Percentiles rank a stretch among this genome's conserved stretches.
These are phyloP conservation scores for Whitmania pigra DNA, from an alignment of 1,140 invertebrate species.

Conservation along the genomic window DNA sequence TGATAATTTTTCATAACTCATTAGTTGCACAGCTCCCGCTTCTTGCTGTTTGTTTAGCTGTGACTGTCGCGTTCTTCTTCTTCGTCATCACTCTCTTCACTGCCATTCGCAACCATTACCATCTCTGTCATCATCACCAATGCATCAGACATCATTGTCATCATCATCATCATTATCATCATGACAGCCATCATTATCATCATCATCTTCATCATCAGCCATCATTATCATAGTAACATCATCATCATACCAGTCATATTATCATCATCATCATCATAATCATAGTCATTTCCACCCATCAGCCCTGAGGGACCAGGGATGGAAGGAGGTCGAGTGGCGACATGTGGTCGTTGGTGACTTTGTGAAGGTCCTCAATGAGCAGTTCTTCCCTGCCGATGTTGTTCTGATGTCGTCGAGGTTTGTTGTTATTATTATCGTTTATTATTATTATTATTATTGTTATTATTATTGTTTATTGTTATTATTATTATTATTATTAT, in stretches of 20 bases:
- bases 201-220: conserved; percentile 10
- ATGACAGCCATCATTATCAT: too few relatives aligned
- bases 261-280: not conserved
- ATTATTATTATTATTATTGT: too few relatives aligned
- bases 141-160: not conserved
- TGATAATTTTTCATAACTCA: too few relatives aligned
- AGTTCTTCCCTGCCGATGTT: conserved; percentile 62
- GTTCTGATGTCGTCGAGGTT: conserved; percentile 57
- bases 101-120: not conserved
- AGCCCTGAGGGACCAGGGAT: conserved; percentile 53
- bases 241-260: not conserved
- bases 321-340: conserved; percentile 75
- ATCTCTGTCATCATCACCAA: not conserved
- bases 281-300: conserved; percentile 37
- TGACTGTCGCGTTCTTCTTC: not conserved
- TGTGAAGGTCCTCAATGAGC: conserved; percentile 59
- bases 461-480: too few relatives aligned
- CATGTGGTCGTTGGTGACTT: conserved; percentile 79
- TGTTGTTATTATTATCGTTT: not conserved
- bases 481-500: too few relatives aligned
- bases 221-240: not conserved
- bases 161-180: conserved; percentile 1
- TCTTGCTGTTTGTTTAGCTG: too few relatives aligned
- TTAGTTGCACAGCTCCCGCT: too few relatives aligned
- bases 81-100: not conserved